Conservation (phyloP, 2,888 invertebrate species). For the Tenodera sinensis region DNA sequence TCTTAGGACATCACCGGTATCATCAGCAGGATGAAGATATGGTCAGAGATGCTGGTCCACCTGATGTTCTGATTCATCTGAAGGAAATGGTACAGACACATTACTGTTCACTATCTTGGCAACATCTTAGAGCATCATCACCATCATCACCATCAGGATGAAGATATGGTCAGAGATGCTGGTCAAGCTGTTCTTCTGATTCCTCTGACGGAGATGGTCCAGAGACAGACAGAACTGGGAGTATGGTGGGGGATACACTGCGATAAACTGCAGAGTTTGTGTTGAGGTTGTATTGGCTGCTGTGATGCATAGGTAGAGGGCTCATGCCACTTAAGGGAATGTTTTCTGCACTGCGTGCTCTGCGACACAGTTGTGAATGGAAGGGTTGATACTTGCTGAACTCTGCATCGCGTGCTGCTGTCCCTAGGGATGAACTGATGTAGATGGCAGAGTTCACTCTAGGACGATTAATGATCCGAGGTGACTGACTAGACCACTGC, state of each 20-base stretch:
- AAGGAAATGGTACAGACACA: no score
- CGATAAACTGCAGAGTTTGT: neutral
- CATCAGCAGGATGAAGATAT: no score
- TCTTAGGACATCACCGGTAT: no score
- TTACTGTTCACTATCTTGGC: no score
- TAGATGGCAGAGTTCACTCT: conserved; percentile 84
- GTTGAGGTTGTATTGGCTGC: neutral
- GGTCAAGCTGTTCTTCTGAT: conserved; percentile 52
- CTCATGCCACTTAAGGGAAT: conserved; percentile 46
- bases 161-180: conserved; percentile 8
- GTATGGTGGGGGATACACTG: conserved; percentile 28
- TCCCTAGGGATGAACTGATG: conserved; percentile 59
- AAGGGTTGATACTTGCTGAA: conserved; percentile 76
- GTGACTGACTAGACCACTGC: conserved; percentile 24
- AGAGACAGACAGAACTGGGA: conserved; percentile 74
- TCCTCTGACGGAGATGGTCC: conserved; percentile 64
- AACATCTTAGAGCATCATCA: no score
- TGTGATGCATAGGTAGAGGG: neutral
- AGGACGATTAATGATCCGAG: conserved; percentile 49
- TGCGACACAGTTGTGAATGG: conserved; percentile 73
- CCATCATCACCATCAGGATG: neutral
- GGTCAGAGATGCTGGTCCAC: no score
- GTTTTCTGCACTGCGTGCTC: conserved; percentile 72
- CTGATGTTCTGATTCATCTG: no score
- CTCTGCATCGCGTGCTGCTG: conserved; percentile 52